Evolutionary conservation across 2,797 vertebrate genomes (phyloP), one percentile per base, ranked within the genome.

Genomic region (Ctenosaura bakeri): DNA sequence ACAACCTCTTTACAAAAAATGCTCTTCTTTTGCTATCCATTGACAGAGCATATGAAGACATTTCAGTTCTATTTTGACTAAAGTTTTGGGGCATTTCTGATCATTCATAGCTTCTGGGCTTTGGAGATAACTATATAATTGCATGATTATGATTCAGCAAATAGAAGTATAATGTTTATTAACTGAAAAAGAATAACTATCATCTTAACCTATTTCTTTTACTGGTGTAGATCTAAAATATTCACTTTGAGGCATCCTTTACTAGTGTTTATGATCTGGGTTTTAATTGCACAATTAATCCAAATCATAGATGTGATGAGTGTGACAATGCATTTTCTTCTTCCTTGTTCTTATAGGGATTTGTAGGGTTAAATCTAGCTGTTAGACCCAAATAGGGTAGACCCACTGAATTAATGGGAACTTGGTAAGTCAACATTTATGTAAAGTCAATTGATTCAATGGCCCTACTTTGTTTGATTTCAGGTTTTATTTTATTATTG

Each of bases 1-100:
- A 83, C 66, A 22, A 94, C 83, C 18, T 16, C 54, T 74, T 77
- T 89, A 91, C 35, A 91, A 71, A n/a, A 92, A 82, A 50, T 1
- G 0, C 16, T 92, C 87, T 93, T 83, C 52, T 1, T 52, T 93
- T 90, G 42, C 26, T 86, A 50, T 64, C 8, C 16, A 4, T 50
- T 4, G 64, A 7, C 24, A 87, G 12, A 46, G 0, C 0, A 32
- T 16, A 64, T 52, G 74, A 78, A 86, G 38, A 78, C 35, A 82
- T 10, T 6, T 83, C 3, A 2, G 0, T 83, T 18, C 9, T 56
- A 73, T 83, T 78, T 84, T 50, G 2, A 50, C 8, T 9, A 89
- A 64, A 52, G 1, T 5, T 93, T 35, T 20, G 20, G 81, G 83
- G 73, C 7, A 10, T 79, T 3, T 9, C 82, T 64, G 78, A 0